Percentiles rank a stretch among this genome's conserved stretches.
Evolutionary conservation across 2,113 vertebrate genomes (phyloP).

Genomic region (Cricetomys ansorgei): DNA sequence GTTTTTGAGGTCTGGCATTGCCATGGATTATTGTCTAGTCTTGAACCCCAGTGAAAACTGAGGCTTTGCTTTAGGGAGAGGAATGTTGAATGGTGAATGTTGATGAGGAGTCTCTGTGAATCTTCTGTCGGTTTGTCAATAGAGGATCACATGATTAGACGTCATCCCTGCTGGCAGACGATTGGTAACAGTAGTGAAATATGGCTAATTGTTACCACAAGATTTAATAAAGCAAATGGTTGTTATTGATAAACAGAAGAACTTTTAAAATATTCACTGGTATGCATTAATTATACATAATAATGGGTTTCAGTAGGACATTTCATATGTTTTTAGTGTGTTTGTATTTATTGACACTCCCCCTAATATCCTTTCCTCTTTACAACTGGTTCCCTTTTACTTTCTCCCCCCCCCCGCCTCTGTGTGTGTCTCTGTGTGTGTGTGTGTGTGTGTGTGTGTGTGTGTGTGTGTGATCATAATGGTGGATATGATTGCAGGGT

Average conservation of each 20-base stretch:
- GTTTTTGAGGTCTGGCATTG: neutral
- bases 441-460: neutral
- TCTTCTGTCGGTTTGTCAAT: neutral
- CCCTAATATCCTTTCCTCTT: neutral
- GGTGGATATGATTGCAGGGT: accelerated
- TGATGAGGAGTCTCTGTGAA: neutral
- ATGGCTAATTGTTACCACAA: neutral
- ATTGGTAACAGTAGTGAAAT: neutral
- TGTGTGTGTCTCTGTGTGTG: neutral
- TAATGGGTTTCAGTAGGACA: neutral
- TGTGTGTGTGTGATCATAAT: neutral
- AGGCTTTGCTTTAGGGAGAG: neutral
- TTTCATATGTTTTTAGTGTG: neutral
- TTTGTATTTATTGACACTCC: neutral
- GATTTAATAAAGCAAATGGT: neutral
- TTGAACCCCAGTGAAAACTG: neutral
- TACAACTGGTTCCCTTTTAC: neutral
- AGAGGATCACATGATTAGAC: neutral
- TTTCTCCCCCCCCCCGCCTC: too few relatives aligned
- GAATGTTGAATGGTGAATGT: neutral
- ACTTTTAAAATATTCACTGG: neutral
- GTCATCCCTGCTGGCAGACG: neutral
- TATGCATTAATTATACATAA: neutral
- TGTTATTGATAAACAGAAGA: neutral
- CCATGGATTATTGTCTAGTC: neutral